Base-by-base conservation (phyloP, 2,888 invertebrate species). In the Chalcosyrphus nemorum region DNA sequence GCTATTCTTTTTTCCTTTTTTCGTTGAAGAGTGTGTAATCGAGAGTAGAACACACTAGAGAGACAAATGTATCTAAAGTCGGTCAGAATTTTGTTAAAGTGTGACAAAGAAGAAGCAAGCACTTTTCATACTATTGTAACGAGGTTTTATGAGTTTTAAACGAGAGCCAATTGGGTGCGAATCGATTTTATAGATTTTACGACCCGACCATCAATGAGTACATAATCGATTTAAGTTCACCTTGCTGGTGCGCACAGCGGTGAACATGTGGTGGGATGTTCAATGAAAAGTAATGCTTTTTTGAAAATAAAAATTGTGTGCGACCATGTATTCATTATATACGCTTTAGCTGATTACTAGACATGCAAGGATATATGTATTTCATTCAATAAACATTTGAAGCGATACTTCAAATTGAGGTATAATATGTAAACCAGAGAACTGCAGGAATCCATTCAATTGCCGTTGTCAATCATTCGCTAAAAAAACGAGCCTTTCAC, bases 41-140 rank as follows among this genome's bases (percentile, higher is more conserved):
- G 71, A 63, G 57, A 57, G 13, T 66, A 61, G 32, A 76, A 21
- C 56, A 50, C 50, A 27, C 5, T 7, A n/a, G n/a, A 13, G 35
- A 52, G n/a, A 56, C 29, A 78, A 57, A 76, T 54, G 35, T 41
- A 57, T 35, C 47, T 24, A 52, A 7, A 45, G 32, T n/a, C n/a
- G n/a, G n/a, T n/a, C n/a, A n/a, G n/a, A n/a, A n/a, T n/a, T n/a
- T n/a, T n/a, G n/a, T n/a, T n/a, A n/a, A n/a, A 77, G 77, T 68
- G 57, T 68, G 32, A 63, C 82, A 72, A 82, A 77, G 81, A 82
- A 76, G 72, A 82, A 27, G 13, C n/a, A 41, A 15, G 27, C 52
- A 17, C 45, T 35, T 45, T 19, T 21, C 41, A 9, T 17, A 6
- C 24, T 27, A 45, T 19, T 38, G 24, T 52, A 13, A 13, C 38